Conservation (phyloP, 2,888 invertebrate genomes). For the Vesta saturnalis region DNA sequence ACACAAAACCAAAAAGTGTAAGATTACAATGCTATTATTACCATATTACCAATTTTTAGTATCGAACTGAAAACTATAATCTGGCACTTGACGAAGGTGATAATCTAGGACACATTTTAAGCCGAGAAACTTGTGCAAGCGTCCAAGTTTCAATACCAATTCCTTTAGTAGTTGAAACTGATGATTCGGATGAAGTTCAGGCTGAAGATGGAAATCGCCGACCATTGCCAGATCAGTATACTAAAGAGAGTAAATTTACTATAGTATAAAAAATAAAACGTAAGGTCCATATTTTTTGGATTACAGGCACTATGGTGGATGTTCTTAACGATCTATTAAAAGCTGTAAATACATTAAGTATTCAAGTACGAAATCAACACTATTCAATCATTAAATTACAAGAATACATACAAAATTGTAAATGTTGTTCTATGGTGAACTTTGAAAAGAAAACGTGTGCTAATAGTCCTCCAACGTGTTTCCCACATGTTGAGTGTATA, state of each 20-base stretch:
- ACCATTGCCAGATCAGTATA: background rate
- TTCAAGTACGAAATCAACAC: conserved; percentile 75
- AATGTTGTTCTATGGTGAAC: conserved; percentile 68
- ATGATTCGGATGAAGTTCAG: background rate
- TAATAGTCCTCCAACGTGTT: conserved; percentile 72
- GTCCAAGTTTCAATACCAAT: background rate
- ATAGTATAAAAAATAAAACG: background rate
- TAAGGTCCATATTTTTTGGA: background rate
- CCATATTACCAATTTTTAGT: background rate
- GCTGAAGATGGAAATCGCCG: background rate
- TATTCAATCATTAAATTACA: conserved; percentile 76
- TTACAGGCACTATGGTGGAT: conserved; percentile 69
- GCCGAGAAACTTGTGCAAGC: background rate
- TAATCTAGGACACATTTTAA: background rate
- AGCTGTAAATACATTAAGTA: conserved; percentile 73
- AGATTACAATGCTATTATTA: too few species aligned
- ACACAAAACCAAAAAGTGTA: too few species aligned
- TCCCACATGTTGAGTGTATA: conserved; percentile 73
- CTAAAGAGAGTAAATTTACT: background rate
- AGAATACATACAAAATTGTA: conserved; percentile 80
- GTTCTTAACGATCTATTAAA: conserved; percentile 73
- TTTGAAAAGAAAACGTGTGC: conserved; percentile 55
- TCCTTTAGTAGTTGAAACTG: background rate
- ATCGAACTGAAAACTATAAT: background rate
- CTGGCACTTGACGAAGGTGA: background rate